Evolutionary conservation across 2,797 vertebrate genomes (phyloP).

Genomic region (Acomys russatus): DNA sequence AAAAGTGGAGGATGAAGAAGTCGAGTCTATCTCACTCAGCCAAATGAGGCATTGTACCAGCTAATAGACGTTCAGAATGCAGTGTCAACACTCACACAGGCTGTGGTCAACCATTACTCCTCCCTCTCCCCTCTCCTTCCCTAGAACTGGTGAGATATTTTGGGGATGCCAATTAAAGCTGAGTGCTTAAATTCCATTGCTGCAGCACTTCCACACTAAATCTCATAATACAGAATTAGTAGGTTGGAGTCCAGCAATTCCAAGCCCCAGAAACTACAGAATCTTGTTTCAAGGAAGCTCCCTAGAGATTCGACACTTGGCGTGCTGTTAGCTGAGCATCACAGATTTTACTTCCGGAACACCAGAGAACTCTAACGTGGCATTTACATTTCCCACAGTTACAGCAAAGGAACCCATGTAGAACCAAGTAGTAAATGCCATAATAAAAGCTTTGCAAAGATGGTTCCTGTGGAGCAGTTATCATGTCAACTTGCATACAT

Average conservation of each 20-base stretch:
- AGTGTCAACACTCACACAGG: neutral
- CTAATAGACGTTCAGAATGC: slow-evolving; percentile 57
- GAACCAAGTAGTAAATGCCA: slow-evolving; percentile 37
- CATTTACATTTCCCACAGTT: slow-evolving; percentile 62
- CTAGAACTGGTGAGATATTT: slow-evolving; percentile 41
- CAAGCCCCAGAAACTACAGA: slow-evolving; percentile 59
- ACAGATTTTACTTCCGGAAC: slow-evolving; percentile 58
- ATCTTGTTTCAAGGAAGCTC: slow-evolving; percentile 42
- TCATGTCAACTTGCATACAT: slow-evolving; percentile 50
- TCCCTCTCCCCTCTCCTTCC: neutral
- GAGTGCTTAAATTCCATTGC: slow-evolving; percentile 57
- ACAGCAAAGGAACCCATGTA: slow-evolving; percentile 42
- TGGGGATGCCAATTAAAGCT: slow-evolving; percentile 4
- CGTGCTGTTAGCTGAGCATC: slow-evolving; percentile 48
- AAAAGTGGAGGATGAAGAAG: slow-evolving; percentile 41
- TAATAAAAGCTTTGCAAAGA: slow-evolving; percentile 64
- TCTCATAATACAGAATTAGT: slow-evolving; percentile 65
- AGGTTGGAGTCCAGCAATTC: slow-evolving; percentile 45
- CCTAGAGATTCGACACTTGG: slow-evolving; percentile 44
- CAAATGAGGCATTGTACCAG: neutral
- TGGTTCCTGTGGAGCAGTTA: slow-evolving; percentile 17
- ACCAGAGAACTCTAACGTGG: slow-evolving; percentile 46
- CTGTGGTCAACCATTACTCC: slow-evolving; percentile 43
- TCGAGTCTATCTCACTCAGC: neutral
- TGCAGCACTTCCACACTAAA: slow-evolving; percentile 58